phyloP scores from a whole-genome alignment of 2,888 invertebrate species.

The Pemphredon lugubris region DNA sequence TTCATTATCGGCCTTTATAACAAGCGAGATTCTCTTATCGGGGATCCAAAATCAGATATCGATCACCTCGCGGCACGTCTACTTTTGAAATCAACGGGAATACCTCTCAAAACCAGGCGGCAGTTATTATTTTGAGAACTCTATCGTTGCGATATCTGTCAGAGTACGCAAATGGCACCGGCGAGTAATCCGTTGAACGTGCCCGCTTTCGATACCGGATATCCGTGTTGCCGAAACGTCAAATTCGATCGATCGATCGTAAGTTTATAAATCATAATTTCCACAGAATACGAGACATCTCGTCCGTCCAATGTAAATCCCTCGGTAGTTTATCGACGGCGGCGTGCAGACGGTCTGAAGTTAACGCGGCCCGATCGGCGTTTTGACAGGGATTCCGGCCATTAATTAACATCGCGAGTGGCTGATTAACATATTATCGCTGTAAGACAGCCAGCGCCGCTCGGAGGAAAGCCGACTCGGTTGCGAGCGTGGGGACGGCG shows the following conservation, averaged over 20 bases:
- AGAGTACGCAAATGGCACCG: too few relatives aligned
- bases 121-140: too few relatives aligned
- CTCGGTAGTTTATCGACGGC: not conserved
- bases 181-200: too few relatives aligned
- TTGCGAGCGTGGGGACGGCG: slow-evolving; percentile 44
- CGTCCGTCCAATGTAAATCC: slow-evolving; percentile 12
- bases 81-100: too few relatives aligned
- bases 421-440: slow-evolving; percentile 77
- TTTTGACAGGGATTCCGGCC: slow-evolving; percentile 51
- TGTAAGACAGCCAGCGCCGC: slow-evolving; percentile 62
- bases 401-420: slow-evolving; percentile 74
- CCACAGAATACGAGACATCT: not conserved
- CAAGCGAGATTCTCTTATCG: slow-evolving; percentile 46
- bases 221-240: too few relatives aligned
- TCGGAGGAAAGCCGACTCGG: slow-evolving; percentile 29
- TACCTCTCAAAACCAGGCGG: too few relatives aligned
- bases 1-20: slow-evolving; percentile 50
- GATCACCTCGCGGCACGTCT: slow-evolving; percentile 5
- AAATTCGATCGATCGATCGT: too few relatives aligned
- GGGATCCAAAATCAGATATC: slow-evolving; percentile 18
- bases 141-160: too few relatives aligned
- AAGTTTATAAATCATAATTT: not conserved
- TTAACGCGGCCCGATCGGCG: slow-evolving; percentile 66
- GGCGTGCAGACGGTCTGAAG: slow-evolving; percentile 34
- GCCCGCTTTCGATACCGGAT: too few relatives aligned